Base-by-base conservation (phyloP, 2,797 vertebrate genomes). In the Vipera ursinii region DNA sequence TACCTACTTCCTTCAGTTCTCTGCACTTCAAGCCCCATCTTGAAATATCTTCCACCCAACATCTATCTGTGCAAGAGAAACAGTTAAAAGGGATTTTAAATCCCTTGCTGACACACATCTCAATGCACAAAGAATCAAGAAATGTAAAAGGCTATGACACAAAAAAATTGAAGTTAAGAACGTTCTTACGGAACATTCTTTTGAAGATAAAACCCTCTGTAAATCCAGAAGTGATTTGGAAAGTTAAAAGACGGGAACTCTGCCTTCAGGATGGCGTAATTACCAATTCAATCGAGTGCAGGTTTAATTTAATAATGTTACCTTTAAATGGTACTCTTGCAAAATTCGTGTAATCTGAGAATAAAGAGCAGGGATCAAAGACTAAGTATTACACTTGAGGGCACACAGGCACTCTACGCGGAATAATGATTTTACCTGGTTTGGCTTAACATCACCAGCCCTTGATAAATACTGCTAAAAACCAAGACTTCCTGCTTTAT, bases 141-240 rank as follows among this genome's bases (percentile, higher is more conserved):
- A 82, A 82, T 13, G 60, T 89, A 86, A 15, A 91, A 91, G 55
- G 14, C 14, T 0, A 93, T 32, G 24, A 0, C 59, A 93, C 93
- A 93, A 91, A 94, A 94, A 91, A 95, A 38, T 38, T 51, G 8
- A 73, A 59, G 96, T 92, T 92, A 92, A 93, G 94, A 51, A 89
- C 91, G 95, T 69, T 69, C 65, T 69, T 22, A 15, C 9, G 28
- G 53, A 51, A 87, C 22, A 0, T 56, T 44, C 24, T 57, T 78
- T n/a, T 78, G 48, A 89, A 48, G 89, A 38, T 90, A 87, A 78
- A 91, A 96, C 15, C 90, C 82, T 1, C 24, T 87, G 26, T 17
- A 78, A 24, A 0, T 6, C 53, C 63, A 92, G 87, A 17, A 26
- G 3, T 88, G n/a, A 95, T 86, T 91, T 92, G 3, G 88, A 2